Evolutionary conservation across 2,113 vertebrate species (phyloP).

Genomic region (Marcusenius ussheri): DNA sequence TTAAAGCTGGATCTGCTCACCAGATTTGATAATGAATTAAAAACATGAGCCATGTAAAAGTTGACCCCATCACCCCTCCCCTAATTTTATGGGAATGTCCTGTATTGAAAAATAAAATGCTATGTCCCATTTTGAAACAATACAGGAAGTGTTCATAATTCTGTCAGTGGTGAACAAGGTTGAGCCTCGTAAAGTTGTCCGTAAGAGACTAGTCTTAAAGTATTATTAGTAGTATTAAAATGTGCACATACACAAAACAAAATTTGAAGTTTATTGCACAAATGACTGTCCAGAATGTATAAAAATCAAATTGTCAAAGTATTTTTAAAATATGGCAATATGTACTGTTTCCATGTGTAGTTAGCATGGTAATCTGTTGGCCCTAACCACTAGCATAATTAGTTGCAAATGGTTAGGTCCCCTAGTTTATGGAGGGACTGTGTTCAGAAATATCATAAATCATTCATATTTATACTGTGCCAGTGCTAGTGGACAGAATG

Average conservation of each 20-base stretch:
- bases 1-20: neutral
- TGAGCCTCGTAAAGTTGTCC: too few relatives aligned
- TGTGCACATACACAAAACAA: neutral
- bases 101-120: neutral
- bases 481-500: neutral
- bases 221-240: neutral
- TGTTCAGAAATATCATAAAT: neutral
- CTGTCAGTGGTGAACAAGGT: too few relatives aligned
- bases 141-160: too few relatives aligned
- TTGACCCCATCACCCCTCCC: neutral
- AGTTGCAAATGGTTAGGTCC: neutral
- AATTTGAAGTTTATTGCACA: neutral
- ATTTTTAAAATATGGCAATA: neutral
- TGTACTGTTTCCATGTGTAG: neutral
- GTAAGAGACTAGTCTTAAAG: too few relatives aligned
- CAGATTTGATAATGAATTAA: neutral
- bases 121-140: too few relatives aligned
- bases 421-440: neutral
- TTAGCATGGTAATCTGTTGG: neutral
- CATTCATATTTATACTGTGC: neutral
- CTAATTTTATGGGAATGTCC: neutral
- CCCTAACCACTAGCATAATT: neutral
- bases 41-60: neutral
- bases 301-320: neutral
- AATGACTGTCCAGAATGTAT: neutral